Evolutionary conservation across 2,888 invertebrate species (phyloP), one percentile per base, ranked within the genome.

Genomic region (Leptogaster cylindrica): DNA sequence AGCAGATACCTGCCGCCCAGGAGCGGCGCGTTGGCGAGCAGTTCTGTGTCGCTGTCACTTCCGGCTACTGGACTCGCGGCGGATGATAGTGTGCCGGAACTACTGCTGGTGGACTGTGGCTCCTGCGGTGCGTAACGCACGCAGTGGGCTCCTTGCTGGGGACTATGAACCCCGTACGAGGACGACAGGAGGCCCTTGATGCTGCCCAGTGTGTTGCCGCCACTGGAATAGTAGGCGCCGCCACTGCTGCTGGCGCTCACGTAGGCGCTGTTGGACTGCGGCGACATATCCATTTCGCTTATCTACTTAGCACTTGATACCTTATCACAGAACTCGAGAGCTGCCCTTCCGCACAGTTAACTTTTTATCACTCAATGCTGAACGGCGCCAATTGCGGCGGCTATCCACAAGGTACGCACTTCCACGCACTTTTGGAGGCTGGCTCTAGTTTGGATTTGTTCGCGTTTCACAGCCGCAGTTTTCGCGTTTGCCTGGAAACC

Each of bases 1-100:
- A 93, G 82, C 70, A 93, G 84, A 82, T 92, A 93, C 78, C 91
- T 89, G 76, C 92, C 90, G 65, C 89, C 91, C 66, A 91, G 86
- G 55, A 91, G 83, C 25, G 87, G 84, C 39, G 86, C 85, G 74
- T 85, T 85, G 52, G 80, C 77, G 70, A 70, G 23, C 8, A 66
- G 39, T 46, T 70, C 70, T 10, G 44, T 18, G 64, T 70, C 68
- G 44, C 55, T 31, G 18, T 65, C 65, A 65, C 55, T 58, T 48
- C 58, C 68, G 48, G 33, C 16, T 18, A 27, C 20, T 44, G 48
- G 6, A 44, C 31, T 41, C n/a, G 31, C 14, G 5, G 16, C 23
- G 25, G 14, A 18, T 16, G 51, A 51, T 5, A 50, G 50, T 27
- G 23, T 39, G n/a, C 36, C 41, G 16, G 18, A 41, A n/a, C n/a